Percentiles rank a stretch among this genome's conserved stretches.
phyloP scores from a whole-genome alignment of 1,140 invertebrate genomes.

The Heliconius melpomene region DNA sequence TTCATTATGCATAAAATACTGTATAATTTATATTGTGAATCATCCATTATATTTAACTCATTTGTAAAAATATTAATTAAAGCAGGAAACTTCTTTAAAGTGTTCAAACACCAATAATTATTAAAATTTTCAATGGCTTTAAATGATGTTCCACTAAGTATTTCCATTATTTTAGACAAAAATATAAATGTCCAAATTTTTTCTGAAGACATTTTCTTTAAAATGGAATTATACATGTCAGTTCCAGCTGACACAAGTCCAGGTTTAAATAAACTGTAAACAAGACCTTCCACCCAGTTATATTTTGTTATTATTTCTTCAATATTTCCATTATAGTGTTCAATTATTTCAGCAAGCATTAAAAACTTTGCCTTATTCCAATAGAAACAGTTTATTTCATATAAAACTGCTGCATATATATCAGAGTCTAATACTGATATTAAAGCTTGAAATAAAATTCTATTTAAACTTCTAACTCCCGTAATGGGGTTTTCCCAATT shows the following conservation, averaged over 20 bases:
- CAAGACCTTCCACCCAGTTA: constrained; percentile 63
- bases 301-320: constrained; percentile 40
- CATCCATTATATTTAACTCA: constrained; percentile 43
- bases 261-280: constrained; percentile 67
- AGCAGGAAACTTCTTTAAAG: constrained; percentile 70
- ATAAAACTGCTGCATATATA: constrained; percentile 49
- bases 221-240: constrained; percentile 73
- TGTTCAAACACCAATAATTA: constrained; percentile 74
- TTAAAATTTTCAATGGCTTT: constrained; percentile 68
- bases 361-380: constrained; percentile 80
- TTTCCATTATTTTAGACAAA: constrained; percentile 45
- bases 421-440: constrained; percentile 49
- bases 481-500: constrained; percentile 79
- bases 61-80: constrained; percentile 50
- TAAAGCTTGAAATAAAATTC: constrained; percentile 62
- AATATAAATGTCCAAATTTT: constrained; percentile 66
- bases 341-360: constrained; percentile 71
- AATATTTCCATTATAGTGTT: constrained; percentile 48
- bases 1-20: constrained; percentile 62
- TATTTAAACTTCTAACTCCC: constrained; percentile 73
- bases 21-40: constrained; percentile 51
- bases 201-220: constrained; percentile 60
- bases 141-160: constrained; percentile 46
- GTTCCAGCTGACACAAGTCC: constrained; percentile 74
- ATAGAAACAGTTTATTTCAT: constrained; percentile 66